A percentile compares a stretch with the other conserved stretches of the same genome.
Evolutionary conservation across 2,113 vertebrate genomes (phyloP).

Genomic region (Vicugna pacos): DNA sequence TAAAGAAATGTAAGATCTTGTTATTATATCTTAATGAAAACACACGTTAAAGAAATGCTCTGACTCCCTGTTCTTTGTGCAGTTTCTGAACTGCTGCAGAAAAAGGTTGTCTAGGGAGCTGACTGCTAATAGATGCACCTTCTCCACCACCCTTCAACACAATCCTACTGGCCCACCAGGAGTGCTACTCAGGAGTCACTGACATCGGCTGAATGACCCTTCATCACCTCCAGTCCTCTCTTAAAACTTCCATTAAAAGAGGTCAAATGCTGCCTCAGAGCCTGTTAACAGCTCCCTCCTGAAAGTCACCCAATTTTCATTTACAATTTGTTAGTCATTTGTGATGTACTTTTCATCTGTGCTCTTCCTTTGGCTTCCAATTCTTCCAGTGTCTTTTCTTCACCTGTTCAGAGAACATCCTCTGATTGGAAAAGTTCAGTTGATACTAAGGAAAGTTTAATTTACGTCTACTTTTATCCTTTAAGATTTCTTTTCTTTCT

Average conservation of each 20-base stretch:
- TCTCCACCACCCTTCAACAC: not conserved
- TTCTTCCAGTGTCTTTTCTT: conserved; percentile 44
- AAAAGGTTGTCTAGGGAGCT: not conserved
- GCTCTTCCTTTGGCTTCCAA: not conserved
- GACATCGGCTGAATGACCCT: conserved; percentile 61
- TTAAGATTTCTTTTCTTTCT: conserved; percentile 23
- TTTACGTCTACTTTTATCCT: conserved; percentile 38
- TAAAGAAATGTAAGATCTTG: not conserved
- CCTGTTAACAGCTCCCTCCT: conserved; percentile 49
- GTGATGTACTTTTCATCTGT: conserved; percentile 45
- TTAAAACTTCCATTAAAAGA: conserved; percentile 71
- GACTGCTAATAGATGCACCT: not conserved
- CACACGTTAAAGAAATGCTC: conserved; percentile 11
- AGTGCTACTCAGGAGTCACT: not conserved
- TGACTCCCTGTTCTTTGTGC: not conserved
- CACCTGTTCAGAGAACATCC: not conserved
- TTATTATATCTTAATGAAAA: conserved; percentile 27
- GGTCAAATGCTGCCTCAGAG: conserved; percentile 52
- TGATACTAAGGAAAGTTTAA: conserved; percentile 28
- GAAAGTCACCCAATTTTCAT: conserved; percentile 66
- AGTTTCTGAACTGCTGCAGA: conserved; percentile 5
- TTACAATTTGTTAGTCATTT: conserved; percentile 57
- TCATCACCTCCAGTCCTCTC: conserved; percentile 48
- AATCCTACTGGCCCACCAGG: not conserved
- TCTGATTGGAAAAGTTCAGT: conserved; percentile 61